These are phyloP conservation scores for Caligus rogercresseyi DNA, from an alignment of 1,140 invertebrate species.

Conservation along the genomic window DNA sequence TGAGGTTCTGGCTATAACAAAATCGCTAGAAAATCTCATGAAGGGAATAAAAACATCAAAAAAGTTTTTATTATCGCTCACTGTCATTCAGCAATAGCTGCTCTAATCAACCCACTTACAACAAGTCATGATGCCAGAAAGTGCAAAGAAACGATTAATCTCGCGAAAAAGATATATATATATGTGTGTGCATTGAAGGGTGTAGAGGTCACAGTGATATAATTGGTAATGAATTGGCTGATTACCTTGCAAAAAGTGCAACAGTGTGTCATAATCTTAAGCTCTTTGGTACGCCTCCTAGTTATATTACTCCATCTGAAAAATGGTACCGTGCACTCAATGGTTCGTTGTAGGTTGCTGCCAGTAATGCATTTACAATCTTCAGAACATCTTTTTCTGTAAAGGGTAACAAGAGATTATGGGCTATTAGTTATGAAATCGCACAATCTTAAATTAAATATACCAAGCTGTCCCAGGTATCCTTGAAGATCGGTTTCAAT, in stretches of 20 bases:
- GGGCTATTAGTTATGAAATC: too few relatives aligned
- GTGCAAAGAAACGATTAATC: neutral
- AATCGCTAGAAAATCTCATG: neutral
- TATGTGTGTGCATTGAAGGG: neutral
- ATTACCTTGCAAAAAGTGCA: neutral
- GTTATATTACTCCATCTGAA: too few relatives aligned
- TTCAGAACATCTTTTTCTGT: too few relatives aligned
- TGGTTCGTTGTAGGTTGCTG: too few relatives aligned
- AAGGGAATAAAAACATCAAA: neutral
- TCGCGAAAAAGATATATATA: neutral
- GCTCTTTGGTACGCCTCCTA: neutral
- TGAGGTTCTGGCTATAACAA: neutral
- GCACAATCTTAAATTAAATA: too few relatives aligned
- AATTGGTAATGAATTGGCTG: neutral
- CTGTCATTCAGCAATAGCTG: neutral
- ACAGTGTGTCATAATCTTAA: too few relatives aligned
- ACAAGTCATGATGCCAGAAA: neutral
- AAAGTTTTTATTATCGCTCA: neutral
- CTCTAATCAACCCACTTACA: neutral
- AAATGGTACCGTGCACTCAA: too few relatives aligned
- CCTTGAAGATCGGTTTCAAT: too few relatives aligned
- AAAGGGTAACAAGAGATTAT: too few relatives aligned
- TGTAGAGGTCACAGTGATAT: neutral
- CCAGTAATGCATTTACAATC: too few relatives aligned
- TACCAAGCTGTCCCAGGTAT: too few relatives aligned